These are phyloP conservation scores for Festucalex cinctus DNA, from an alignment of 2,113 vertebrate species.

Conservation along the genomic window DNA sequence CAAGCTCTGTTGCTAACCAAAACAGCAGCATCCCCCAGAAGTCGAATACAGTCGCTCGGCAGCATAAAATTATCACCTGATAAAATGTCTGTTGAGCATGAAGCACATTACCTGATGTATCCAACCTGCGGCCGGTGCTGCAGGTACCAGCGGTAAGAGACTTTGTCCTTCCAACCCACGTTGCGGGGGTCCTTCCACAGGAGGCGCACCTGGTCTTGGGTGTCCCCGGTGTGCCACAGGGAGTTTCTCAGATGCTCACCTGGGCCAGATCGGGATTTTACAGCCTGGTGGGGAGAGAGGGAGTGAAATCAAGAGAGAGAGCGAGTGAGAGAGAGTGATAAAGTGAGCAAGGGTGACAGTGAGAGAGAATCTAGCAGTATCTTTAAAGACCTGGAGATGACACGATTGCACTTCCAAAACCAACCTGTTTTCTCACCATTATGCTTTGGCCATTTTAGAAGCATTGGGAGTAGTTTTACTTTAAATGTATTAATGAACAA, in stretches of 20 bases:
- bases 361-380: neutral
- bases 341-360: neutral
- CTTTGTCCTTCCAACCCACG: conserved; percentile 98
- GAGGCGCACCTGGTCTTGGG: conserved; percentile 91
- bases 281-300: conserved; percentile 73
- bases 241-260: conserved; percentile 96
- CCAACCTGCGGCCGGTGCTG: conserved; percentile 96
- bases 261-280: conserved; percentile 93
- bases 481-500: too few relatives aligned
- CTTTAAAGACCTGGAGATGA: neutral
- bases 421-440: too few relatives aligned
- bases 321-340: neutral
- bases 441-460: too few relatives aligned
- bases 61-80: neutral
- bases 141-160: conserved; percentile 98
- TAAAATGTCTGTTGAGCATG: too few relatives aligned
- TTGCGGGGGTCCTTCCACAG: conserved; percentile 97
- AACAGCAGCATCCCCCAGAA: neutral
- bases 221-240: conserved; percentile 97
- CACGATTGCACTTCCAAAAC: neutral
- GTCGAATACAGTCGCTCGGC: neutral
- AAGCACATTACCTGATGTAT: conserved; percentile 83
- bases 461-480: too few relatives aligned
- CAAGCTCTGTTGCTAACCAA: neutral
- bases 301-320: neutral